A percentile compares a stretch with the other conserved stretches of the same genome.
These are phyloP conservation scores for Chloroceryle aenea DNA, from an alignment of 2,113 vertebrate genomes.

Conservation along the genomic window DNA sequence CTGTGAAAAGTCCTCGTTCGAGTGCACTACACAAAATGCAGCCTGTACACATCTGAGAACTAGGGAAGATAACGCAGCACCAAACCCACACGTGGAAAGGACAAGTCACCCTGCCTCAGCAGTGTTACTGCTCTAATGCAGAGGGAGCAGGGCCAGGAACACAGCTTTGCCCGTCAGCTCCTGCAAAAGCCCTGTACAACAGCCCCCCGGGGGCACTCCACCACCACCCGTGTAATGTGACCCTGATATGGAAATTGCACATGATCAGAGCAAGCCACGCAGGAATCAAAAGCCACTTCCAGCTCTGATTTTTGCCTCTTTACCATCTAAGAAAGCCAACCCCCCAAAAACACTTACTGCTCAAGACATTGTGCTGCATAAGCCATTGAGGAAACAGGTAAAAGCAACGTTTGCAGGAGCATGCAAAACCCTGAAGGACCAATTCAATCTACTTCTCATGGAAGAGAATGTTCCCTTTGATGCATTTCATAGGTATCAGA, in stretches of 20 bases:
- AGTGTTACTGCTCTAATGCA: fast-evolving
- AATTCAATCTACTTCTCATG: not conserved
- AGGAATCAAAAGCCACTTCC: not conserved
- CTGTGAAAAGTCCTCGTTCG: fast-evolving
- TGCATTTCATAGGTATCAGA: not conserved
- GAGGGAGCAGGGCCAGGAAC: not conserved
- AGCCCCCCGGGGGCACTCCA: not conserved
- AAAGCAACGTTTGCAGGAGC: fast-evolving
- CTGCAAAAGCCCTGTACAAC: not conserved
- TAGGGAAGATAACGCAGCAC: not conserved
- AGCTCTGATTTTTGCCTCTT: not conserved
- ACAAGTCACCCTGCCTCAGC: not conserved
- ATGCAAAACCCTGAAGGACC: not conserved
- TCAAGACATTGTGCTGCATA: not conserved
- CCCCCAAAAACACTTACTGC: not conserved
- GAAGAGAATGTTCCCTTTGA: fast-evolving
- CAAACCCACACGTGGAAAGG: fast-evolving
- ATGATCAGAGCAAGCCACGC: not conserved
- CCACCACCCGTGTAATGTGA: fast-evolving
- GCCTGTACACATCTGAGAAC: too few relatives aligned
- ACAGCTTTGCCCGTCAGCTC: not conserved
- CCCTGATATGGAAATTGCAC: fast-evolving
- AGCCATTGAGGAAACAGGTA: not conserved
- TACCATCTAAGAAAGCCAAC: not conserved
- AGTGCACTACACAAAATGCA: fast-evolving